phyloP scores from a whole-genome alignment of 2,888 invertebrate genomes.

The Epistrophe eligans region DNA sequence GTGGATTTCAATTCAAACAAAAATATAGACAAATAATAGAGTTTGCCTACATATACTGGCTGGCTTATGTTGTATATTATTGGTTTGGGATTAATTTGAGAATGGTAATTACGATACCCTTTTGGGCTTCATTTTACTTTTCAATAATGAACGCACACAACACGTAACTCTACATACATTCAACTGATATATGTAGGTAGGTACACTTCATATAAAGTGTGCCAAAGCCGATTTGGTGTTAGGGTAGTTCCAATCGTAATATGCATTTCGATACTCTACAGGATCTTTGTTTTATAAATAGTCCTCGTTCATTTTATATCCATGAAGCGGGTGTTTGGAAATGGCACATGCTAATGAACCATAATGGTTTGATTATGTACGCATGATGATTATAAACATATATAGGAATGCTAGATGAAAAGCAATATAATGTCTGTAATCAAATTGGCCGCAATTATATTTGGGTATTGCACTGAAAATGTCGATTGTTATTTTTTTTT shows the following conservation, averaged over 20 bases:
- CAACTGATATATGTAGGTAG: background rate
- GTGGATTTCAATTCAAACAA: slow-evolving; percentile 26
- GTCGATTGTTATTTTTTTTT: background rate
- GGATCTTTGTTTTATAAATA: slow-evolving; percentile 3
- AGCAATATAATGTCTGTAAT: slow-evolving; percentile 8
- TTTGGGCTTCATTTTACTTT: slow-evolving; percentile 42
- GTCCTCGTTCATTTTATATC: background rate
- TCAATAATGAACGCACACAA: slow-evolving; percentile 15
- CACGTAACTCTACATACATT: background rate
- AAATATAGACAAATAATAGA: slow-evolving; percentile 23
- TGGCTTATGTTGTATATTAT: slow-evolving; percentile 16
- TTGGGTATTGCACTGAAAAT: background rate
- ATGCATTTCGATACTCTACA: slow-evolving; percentile 14
- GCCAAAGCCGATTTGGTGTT: background rate
- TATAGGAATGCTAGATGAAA: slow-evolving; percentile 17
- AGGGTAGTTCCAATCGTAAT: slow-evolving; percentile 24
- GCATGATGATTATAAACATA: slow-evolving; percentile 45
- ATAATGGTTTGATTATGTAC: slow-evolving; percentile 61
- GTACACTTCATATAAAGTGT: slow-evolving; percentile 27
- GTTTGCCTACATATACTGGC: background rate
- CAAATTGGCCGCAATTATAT: slow-evolving; percentile 10
- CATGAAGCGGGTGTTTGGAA: slow-evolving; percentile 26
- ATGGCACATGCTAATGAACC: slow-evolving; percentile 62
- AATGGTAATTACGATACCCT: slow-evolving; percentile 55
- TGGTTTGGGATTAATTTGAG: slow-evolving; percentile 57